Base-by-base conservation (phyloP, 2,888 invertebrate genomes). In the Caenorhabditis japonica region DNA sequence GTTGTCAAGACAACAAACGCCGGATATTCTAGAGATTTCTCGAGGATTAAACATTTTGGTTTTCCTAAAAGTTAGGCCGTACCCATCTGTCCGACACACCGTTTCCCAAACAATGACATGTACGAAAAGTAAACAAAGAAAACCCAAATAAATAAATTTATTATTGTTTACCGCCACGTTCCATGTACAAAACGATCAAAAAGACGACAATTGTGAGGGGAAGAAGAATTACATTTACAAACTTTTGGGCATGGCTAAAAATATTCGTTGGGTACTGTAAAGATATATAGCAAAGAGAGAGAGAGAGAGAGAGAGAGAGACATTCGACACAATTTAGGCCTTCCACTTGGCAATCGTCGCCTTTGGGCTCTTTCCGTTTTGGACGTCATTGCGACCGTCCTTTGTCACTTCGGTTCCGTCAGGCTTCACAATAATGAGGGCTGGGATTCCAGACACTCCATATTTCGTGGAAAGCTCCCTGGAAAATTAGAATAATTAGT, bases 361-460 rank as follows among this genome's bases (percentile, higher is more conserved):
- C 49, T 49, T 51, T 55, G 69, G 69, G 51, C 56, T 55, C 59
- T 76, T 69, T 49, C 64, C 69, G 44, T 36, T 51, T 30, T 55
- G 60, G 19, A 90, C 88, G 58, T 89, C 89, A 58, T 85, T 86
- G 38, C 90, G 83, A 4, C 89, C 90, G 60, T 88, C 88, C 51
- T 80, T 81, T 2, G 88, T 88, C 55, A 89, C 84, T 3, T 88
- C 77, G 13, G 87, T 85, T 7, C 90, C 90, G 80, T 89, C 85
- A 19, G 86, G 85, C 72, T 88, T 88, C 15, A 90, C 75, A 5
- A 90, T 84, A 39, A 90, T 82, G 21, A 90, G 83, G 33, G 88
- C 88, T 2, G 90, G 90, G 52, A 90, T 89, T 21, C 89, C 89
- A 43, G 82, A 85, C 7, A 90, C 87, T 33, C 85, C 84, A 78